Conservation (phyloP, 2,113 vertebrate genomes). For the Dipodomys ordii region DNA sequence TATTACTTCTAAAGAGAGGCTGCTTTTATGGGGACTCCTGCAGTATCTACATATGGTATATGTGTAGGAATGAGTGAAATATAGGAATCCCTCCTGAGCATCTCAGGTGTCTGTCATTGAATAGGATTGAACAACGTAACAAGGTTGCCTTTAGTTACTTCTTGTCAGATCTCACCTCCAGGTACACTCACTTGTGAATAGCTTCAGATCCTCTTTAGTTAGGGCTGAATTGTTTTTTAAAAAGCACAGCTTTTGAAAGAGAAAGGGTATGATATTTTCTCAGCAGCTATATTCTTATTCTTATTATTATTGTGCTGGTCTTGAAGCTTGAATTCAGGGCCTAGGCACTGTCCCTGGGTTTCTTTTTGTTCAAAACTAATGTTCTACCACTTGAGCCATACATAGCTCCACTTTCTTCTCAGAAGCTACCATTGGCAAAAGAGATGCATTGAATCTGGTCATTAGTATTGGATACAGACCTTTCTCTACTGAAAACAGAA, state of each 20-base stretch:
- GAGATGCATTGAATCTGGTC: background rate
- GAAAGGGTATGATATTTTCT: background rate
- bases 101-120: background rate
- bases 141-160: background rate
- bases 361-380: too few relatives aligned
- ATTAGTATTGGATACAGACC: background rate
- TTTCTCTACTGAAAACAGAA: background rate
- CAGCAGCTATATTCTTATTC: background rate
- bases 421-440: background rate
- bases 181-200: background rate
- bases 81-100: background rate
- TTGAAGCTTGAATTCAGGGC: too few relatives aligned
- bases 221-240: background rate
- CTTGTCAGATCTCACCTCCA: background rate
- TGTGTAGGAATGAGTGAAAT: slow-evolving; percentile 11
- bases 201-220: slow-evolving; percentile 37
- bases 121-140: background rate
- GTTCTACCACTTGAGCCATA: too few relatives aligned
- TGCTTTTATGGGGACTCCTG: slow-evolving; percentile 32
- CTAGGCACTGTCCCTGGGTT: too few relatives aligned
- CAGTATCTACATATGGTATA: background rate
- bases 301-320: too few relatives aligned
- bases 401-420: too few relatives aligned
- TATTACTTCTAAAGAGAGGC: background rate
- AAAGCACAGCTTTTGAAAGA: background rate